Conservation (phyloP, 2,888 invertebrate genomes). For the Cephus pulcher region DNA sequence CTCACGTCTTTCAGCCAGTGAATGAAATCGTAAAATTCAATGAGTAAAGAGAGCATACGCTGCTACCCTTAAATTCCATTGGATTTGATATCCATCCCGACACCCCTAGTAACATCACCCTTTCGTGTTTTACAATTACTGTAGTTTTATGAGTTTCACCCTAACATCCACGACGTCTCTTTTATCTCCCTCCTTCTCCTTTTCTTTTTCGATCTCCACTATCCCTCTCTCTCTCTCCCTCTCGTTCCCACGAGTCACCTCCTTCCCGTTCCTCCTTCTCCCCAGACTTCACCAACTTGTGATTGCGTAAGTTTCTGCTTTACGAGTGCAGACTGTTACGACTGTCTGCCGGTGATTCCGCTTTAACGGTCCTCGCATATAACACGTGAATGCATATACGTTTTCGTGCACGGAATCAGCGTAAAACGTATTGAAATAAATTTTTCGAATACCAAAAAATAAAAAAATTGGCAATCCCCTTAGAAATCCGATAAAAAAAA, state of each 20-base stretch:
- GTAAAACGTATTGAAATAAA: neutral
- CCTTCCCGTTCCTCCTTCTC: neutral
- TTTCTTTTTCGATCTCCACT: neutral
- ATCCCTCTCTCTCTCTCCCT: too few species aligned
- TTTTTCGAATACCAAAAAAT: neutral
- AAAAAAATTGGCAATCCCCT: too few species aligned
- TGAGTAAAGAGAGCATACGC: constrained; percentile 46
- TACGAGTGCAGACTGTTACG: constrained; percentile 51
- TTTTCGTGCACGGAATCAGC: constrained; percentile 21
- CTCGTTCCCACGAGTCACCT: neutral
- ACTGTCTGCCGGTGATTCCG: constrained; percentile 50
- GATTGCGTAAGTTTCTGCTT: constrained; percentile 62
- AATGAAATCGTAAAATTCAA: constrained; percentile 28
- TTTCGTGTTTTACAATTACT: constrained; percentile 60
- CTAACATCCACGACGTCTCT: constrained; percentile 9
- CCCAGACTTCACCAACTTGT: constrained; percentile 58
- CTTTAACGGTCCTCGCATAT: constrained; percentile 38
- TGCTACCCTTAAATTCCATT: constrained; percentile 14
- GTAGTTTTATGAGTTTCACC: constrained; percentile 61
- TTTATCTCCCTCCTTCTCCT: neutral
- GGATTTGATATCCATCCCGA: constrained; percentile 29
- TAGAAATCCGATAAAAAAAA: too few species aligned
- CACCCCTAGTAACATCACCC: constrained; percentile 18
- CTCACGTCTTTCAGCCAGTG: neutral
- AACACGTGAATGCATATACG: constrained; percentile 18